Base-by-base conservation (phyloP, 2,113 vertebrate genomes). In the Calidris pugnax region DNA sequence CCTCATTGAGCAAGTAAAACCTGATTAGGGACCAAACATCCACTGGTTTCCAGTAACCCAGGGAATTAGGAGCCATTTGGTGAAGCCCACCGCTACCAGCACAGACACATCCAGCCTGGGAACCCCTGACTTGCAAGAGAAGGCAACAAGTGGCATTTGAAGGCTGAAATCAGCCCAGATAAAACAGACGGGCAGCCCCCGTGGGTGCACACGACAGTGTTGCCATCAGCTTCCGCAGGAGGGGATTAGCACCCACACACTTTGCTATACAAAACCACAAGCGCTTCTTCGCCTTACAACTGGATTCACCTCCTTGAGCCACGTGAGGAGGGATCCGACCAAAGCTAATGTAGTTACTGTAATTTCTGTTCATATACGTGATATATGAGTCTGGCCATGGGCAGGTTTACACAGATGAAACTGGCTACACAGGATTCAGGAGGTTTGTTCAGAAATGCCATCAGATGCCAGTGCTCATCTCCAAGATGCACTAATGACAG, bases 181-280 rank as follows among this genome's bases (percentile, higher is more conserved):
- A 27, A 75, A 84, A 37, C 15, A 33, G 23, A 39, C 4, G 22
- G 62, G 26, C 68, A 53, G 50, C 48, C 41, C 37, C 30, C 3
- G 2, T 17, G 1, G 0, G 62, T 17, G 27, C 10, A 35, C 15
- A 26, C 0, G 7, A 35, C 66, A 68, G 77, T 1, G 0, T 3
- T 68, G 39, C 81, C 81, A 48, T 8, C 73, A 45, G 62, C 62
- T 59, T 82, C 74, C 15, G 4, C 47, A 26, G n/a, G 66, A 87
- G 32, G 3, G 2, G 56, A 87, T 93, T 45, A 63, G 56, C 85
- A 68, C 77, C 90, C n/a, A 33, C 35, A 30, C 8, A 4, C 33
- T 71, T 35, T 14, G 56, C 83, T 64, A 50, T 12, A 47, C n/a
- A 71, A 14, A 37, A 87, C 10, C 12, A 1, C n/a, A 63, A 78